Evolutionary conservation across 2,888 invertebrate species (phyloP).

Genomic region (Limnephilus lunatus): DNA sequence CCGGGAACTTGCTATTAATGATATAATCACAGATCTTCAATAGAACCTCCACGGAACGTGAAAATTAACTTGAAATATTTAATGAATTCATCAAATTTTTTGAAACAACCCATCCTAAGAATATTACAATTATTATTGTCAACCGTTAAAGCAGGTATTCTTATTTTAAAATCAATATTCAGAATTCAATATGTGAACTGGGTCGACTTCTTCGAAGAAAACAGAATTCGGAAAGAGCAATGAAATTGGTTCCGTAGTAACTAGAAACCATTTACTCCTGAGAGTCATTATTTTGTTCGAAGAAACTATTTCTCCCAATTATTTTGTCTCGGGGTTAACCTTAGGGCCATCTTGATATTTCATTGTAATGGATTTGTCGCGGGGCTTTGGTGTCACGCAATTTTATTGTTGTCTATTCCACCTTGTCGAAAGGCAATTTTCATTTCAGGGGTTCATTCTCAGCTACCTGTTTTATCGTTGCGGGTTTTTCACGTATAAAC

Average conservation of each 20-base stretch:
- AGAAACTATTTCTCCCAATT: neutral
- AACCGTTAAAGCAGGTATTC: too few relatives aligned
- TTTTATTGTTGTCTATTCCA: neutral
- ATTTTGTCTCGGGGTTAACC: neutral
- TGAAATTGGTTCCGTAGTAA: neutral
- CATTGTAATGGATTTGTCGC: neutral
- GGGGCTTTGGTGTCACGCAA: neutral
- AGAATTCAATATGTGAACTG: neutral
- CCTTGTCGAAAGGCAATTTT: too few relatives aligned
- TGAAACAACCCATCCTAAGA: too few relatives aligned
- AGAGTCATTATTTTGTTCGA: neutral
- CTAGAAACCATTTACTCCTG: neutral
- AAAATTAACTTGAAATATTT: too few relatives aligned
- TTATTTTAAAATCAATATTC: neutral
- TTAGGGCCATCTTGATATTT: neutral
- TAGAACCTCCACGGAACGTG: too few relatives aligned
- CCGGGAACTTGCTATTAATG: too few relatives aligned
- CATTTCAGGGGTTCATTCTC: too few relatives aligned
- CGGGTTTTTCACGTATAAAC: too few relatives aligned
- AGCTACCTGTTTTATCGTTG: too few relatives aligned
- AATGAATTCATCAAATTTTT: too few relatives aligned
- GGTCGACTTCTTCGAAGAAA: neutral
- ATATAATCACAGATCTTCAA: too few relatives aligned
- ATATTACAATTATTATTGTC: too few relatives aligned
- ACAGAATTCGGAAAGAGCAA: neutral